Conservation (phyloP, 1,140 invertebrate species). For the Drosophila lowei region DNA sequence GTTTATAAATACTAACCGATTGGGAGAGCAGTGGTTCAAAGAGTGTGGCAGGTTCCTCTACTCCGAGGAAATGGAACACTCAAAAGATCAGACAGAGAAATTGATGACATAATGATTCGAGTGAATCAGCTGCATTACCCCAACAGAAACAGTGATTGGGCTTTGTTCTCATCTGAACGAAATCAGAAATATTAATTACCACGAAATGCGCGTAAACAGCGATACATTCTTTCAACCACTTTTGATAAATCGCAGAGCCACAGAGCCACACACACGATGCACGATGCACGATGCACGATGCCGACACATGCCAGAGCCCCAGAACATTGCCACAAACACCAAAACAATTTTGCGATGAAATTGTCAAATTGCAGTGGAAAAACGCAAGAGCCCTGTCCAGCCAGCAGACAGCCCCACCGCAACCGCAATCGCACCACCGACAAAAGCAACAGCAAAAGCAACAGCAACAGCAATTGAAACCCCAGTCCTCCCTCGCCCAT, state of each 20-base stretch:
- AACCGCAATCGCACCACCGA: constrained; percentile 56
- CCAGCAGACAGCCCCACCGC: constrained; percentile 46
- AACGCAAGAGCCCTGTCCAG: constrained; percentile 60
- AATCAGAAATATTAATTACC: constrained; percentile 62
- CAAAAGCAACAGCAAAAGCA: constrained; percentile 48
- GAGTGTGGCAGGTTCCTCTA: neutral
- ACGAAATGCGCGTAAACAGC: constrained; percentile 33
- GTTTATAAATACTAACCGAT: constrained; percentile 58
- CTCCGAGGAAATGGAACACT: constrained; percentile 9
- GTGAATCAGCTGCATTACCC: constrained; percentile 4
- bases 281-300: neutral
- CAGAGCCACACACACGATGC: neutral
- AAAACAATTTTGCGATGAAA: constrained; percentile 80
- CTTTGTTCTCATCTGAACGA: constrained; percentile 15
- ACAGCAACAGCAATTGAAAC: constrained; percentile 39
- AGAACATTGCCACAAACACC: constrained; percentile 71
- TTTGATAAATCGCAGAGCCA: constrained; percentile 64
- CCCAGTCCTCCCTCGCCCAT: neutral
- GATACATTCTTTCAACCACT: constrained; percentile 43
- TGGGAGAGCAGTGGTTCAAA: constrained; percentile 3
- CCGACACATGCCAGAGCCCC: constrained; percentile 36
- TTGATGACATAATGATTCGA: constrained; percentile 17
- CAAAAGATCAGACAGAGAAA: neutral
- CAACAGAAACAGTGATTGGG: neutral
- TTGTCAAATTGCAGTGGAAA: constrained; percentile 78